Evolutionary conservation across 2,888 invertebrate species (phyloP), one percentile per base, ranked within the genome.

Genomic region (Sphaerophoria rueppellii): DNA sequence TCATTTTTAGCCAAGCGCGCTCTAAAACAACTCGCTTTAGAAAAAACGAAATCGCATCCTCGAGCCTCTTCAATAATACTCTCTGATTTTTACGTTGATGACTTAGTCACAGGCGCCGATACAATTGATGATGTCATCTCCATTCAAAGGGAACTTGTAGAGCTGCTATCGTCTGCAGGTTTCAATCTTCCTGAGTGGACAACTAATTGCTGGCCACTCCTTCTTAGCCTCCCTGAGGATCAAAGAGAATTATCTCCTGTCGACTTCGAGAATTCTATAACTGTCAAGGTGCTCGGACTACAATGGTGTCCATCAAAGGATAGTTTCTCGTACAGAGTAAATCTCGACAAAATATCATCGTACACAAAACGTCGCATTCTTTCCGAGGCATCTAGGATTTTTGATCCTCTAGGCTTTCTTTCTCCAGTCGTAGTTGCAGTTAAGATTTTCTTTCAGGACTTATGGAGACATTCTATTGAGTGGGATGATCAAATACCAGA

Each of bases 41-140:
- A 80, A 24, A 80, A 87, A 48, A 46, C 46, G n/a, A 7, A 77
- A 6, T 52, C 34, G 1, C 86, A 74, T 74, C 87, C 87, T 0
- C 11, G 55, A 50, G 87, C 86, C 4, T 14, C 82, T 52, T 63
- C 54, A 46, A 57, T 87, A 32, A 37, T 82, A 6, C n/a, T 40
- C 6, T 46, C 60, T 48, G 87, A 87, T 54, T 87, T 88, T 48
- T 88, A 88, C 52, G 83, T 88, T 6, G 88, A 88, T 71, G 88
- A 88, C n/a, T n/a, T n/a, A n/a, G n/a, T n/a, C n/a, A n/a, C n/a
- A n/a, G n/a, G n/a, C n/a, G n/a, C n/a, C n/a, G n/a, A n/a, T n/a
- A n/a, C n/a, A n/a, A n/a, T n/a, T n/a, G n/a, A n/a, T n/a, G n/a
- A n/a, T n/a, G n/a, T n/a, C n/a, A n/a, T 50, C 3, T 4, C 11